A percentile compares a stretch with the other conserved stretches of the same genome.
Conservation (phyloP, 2,888 invertebrate species). For the Onchidella celtica region DNA sequence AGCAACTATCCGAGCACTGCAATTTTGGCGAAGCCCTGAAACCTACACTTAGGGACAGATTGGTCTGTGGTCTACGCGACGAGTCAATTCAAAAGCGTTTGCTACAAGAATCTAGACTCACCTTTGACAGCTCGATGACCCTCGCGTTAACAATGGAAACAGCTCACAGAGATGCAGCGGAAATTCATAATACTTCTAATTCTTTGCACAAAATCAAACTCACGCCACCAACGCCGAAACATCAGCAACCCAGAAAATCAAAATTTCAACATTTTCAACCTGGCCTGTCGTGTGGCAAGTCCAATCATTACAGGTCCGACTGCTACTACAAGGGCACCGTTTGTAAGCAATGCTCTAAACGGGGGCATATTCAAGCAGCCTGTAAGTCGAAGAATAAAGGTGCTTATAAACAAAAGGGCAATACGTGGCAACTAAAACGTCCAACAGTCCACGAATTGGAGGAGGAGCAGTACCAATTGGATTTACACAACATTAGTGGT, state of each 20-base stretch:
- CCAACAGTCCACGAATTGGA: neutral
- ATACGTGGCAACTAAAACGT: neutral
- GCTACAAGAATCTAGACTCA: neutral
- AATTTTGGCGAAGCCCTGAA: neutral
- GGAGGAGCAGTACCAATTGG: neutral
- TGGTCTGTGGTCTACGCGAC: neutral
- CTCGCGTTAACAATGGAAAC: slow-evolving; percentile 9
- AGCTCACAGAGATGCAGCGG: slow-evolving; percentile 4
- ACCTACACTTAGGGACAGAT: neutral
- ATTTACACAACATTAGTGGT: neutral
- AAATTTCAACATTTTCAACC: neutral
- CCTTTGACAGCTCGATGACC: neutral
- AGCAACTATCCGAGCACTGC: neutral
- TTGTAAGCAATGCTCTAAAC: neutral
- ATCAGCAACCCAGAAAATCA: neutral
- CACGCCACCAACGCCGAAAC: neutral
- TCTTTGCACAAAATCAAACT: neutral
- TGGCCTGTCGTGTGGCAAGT: neutral
- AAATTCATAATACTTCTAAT: neutral
- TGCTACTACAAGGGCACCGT: neutral
- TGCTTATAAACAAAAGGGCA: neutral
- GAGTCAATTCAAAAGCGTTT: slow-evolving; percentile 11
- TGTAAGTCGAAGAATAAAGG: neutral
- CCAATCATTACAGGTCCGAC: neutral
- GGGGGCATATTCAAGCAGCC: neutral